Evolutionary conservation across 2,888 invertebrate genomes (phyloP).

Genomic region (Nemapogon koenigi): DNA sequence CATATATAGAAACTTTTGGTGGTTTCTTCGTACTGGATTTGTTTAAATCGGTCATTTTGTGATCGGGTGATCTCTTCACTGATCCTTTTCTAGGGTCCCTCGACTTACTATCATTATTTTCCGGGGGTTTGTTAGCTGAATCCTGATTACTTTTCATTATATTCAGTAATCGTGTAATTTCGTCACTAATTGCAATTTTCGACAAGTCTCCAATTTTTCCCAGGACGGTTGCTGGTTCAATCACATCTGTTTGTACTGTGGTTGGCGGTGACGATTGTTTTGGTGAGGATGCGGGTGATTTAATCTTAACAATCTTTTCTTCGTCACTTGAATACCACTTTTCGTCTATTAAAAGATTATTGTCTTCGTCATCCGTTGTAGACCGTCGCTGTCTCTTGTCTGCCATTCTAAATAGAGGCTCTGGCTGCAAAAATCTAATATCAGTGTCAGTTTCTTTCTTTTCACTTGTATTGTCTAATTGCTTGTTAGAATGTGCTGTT

Average conservation of each 20-base stretch:
- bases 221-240: conserved; percentile 58
- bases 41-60: conserved; percentile 28
- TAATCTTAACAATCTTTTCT: conserved; percentile 60
- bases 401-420: conserved; percentile 48
- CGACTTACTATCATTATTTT: conserved; percentile 26
- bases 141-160: conserved; percentile 64
- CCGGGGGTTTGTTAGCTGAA: conserved; percentile 24
- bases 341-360: conserved; percentile 62
- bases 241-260: conserved; percentile 31
- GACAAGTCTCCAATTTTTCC: conserved; percentile 74
- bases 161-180: conserved; percentile 72
- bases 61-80: conserved; percentile 46
- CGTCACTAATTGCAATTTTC: conserved; percentile 76
- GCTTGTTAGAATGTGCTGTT: conserved; percentile 6
- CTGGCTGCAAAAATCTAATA: conserved; percentile 52
- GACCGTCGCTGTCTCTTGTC: conserved; percentile 52
- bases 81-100: conserved; percentile 33
- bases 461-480: conserved; percentile 19
- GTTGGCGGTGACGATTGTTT: conserved; percentile 30
- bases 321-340: conserved; percentile 87
- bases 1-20: conserved; percentile 63
- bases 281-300: conserved; percentile 44
- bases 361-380: conserved; percentile 65
- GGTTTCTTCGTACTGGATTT: conserved; percentile 26
- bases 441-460: conserved; percentile 49